phyloP scores from a whole-genome alignment of 2,113 vertebrate species.

The Xenopus tropicalis region DNA sequence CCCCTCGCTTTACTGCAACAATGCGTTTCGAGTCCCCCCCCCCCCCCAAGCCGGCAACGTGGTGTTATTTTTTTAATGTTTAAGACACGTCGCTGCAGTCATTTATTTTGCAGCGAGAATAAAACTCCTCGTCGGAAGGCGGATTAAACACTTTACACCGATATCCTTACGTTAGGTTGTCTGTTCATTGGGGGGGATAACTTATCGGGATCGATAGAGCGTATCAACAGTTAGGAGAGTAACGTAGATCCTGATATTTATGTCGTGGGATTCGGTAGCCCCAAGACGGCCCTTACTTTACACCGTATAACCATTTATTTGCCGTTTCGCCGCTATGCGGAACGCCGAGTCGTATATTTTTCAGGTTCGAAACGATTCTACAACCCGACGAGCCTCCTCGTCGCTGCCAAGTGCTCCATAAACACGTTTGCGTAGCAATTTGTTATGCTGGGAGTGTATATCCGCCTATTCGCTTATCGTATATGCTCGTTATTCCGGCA shows the following conservation, averaged over 20 bases:
- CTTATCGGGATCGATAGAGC: background rate
- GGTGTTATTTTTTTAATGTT: constrained; percentile 8
- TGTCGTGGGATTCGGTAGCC: background rate
- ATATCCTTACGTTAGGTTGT: background rate
- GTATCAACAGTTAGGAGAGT: background rate
- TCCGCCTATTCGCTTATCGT: too few species aligned
- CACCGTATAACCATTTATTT: background rate
- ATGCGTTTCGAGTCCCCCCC: constrained; percentile 51
- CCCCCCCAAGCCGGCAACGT: background rate
- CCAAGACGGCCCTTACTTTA: background rate
- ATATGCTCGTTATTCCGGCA: too few species aligned
- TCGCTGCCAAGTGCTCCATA: too few species aligned
- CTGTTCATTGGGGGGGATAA: background rate
- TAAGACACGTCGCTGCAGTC: constrained; percentile 24
- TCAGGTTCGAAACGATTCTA: too few species aligned
- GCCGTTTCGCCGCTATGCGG: background rate
- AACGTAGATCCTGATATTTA: background rate
- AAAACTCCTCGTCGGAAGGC: background rate
- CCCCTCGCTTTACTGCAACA: constrained; percentile 50
- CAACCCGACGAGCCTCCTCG: too few species aligned
- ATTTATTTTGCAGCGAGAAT: constrained; percentile 8
- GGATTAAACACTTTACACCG: too few species aligned
- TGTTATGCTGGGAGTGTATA: too few species aligned
- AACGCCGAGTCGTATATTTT: too few species aligned
- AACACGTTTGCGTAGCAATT: too few species aligned